Evolutionary conservation across 1,140 invertebrate species (phyloP), one percentile per base, ranked within the genome.

Genomic region (Eciton burchellii): DNA sequence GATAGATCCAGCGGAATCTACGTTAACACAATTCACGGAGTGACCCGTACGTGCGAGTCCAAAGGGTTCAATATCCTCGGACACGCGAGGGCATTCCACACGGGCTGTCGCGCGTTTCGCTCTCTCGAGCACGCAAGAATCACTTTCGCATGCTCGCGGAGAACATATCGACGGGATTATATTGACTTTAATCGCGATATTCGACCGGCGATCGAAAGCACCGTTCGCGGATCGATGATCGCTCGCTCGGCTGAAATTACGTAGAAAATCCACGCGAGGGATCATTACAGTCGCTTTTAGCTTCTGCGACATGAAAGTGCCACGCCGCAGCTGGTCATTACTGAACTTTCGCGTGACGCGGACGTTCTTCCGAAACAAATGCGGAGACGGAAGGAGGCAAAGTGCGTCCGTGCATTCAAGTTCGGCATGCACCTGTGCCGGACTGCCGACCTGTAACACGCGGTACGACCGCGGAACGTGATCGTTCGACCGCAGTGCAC

Each of bases 261-360:
- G 49, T 19, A 35, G 21, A 68, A 41, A 68, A 77, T 43, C 54
- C 29, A 6, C 41, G 62, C 21, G 74, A 26, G 26, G 11, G 43
- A 21, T 11, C 26, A 47, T 54, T 47, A 29, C 9, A 45, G 71
- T 86, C 52, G 71, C n/a, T n/a, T n/a, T n/a, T 71, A 65, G 74
- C 56, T 85, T 47, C 43, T n/a, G 35, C 77, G 62, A 12, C 49
- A 73, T 21, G 54, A 86, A 86, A 85, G 74, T 85, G 52, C 84
- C 21, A n/a, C 26, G 29, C 41, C 66, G 47, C 43, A 56, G 57
- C 70, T 47, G 59, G 60, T 87, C 86, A 87, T 87, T 87, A 87
- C n/a, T 87, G 85, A 86, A 86, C 73, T 87, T 87, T 86, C 81
- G 85, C 68, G 86, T 87, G 85, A 59, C 82, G 74, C 63, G 63